phyloP scores from a whole-genome alignment of 2,113 vertebrate species.

The Poicephalus meyeri region DNA sequence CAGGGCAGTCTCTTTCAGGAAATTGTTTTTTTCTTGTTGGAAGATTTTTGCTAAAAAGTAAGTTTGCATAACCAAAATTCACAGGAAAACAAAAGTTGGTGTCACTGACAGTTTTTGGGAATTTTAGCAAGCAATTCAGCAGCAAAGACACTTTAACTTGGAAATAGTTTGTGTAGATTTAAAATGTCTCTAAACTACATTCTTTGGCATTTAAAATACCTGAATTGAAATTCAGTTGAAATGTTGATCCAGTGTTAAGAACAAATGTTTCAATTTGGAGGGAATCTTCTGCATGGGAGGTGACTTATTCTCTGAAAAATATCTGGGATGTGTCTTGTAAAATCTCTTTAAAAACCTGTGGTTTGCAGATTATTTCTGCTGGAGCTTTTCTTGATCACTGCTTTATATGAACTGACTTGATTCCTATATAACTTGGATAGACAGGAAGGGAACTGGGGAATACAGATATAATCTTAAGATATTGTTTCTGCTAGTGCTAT shows the following conservation, averaged over 20 bases:
- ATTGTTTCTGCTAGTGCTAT: neutral
- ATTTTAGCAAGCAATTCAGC: neutral
- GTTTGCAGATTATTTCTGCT: neutral
- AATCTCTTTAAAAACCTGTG: neutral
- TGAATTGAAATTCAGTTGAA: neutral
- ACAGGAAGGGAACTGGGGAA: neutral
- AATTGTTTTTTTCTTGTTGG: neutral
- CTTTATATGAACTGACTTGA: neutral
- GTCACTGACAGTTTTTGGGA: neutral
- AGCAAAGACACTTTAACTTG: neutral
- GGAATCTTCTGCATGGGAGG: neutral
- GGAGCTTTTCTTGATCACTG: neutral
- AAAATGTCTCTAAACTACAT: neutral
- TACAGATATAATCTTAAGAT: conserved; percentile 24
- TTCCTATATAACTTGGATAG: conserved; percentile 4
- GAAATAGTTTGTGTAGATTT: neutral
- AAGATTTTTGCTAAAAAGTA: neutral
- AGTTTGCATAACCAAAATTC: neutral
- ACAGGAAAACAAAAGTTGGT: neutral
- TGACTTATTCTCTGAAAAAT: neutral
- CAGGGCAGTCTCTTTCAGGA: neutral
- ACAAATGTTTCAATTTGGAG: neutral
- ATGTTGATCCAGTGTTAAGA: neutral
- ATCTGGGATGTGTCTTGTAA: neutral
- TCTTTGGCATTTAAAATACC: neutral